Conservation (phyloP, 2,797 vertebrate species). For the Micromesistius poutassou region DNA sequence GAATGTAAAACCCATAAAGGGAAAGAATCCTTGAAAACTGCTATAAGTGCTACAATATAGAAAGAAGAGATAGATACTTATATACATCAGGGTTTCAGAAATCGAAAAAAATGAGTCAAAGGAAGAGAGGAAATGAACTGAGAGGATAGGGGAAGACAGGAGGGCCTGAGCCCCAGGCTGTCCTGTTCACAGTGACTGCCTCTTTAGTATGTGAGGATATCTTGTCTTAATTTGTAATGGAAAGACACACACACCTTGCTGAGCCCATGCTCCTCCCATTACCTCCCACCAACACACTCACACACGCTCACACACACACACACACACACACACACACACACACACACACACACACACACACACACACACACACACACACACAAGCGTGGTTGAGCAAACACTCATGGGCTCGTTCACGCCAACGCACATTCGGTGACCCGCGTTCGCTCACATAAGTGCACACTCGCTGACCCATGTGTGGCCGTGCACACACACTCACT, state of each 20-base stretch:
- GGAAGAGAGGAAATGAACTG: constrained; percentile 38
- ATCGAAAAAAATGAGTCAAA: too few species aligned
- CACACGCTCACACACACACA: constrained; percentile 33
- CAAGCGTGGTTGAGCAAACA: constrained; percentile 29
- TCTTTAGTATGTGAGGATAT: constrained; percentile 59
- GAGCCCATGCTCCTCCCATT: neutral
- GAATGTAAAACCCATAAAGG: too few species aligned
- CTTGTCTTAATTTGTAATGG: constrained; percentile 66
- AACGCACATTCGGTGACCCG: constrained; percentile 28
- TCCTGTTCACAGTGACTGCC: constrained; percentile 43
- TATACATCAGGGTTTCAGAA: too few species aligned
- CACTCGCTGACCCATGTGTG: constrained; percentile 12
- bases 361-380: constrained; percentile 20
- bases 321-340: constrained; percentile 27
- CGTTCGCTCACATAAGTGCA: neutral
- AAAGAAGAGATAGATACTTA: too few species aligned
- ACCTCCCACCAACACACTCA: constrained; percentile 21
- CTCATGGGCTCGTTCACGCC: constrained; percentile 31
- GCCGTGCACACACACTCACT: constrained; percentile 7
- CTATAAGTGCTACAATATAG: too few species aligned
- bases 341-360: constrained; percentile 44
- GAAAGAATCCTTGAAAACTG: too few species aligned
- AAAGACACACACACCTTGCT: constrained; percentile 51
- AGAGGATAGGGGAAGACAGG: constrained; percentile 38
- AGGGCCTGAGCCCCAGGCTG: constrained; percentile 11